Percentiles rank a stretch among this genome's conserved stretches.
Evolutionary conservation across 2,797 vertebrate species (phyloP).

Genomic region (Poecile montanus): DNA sequence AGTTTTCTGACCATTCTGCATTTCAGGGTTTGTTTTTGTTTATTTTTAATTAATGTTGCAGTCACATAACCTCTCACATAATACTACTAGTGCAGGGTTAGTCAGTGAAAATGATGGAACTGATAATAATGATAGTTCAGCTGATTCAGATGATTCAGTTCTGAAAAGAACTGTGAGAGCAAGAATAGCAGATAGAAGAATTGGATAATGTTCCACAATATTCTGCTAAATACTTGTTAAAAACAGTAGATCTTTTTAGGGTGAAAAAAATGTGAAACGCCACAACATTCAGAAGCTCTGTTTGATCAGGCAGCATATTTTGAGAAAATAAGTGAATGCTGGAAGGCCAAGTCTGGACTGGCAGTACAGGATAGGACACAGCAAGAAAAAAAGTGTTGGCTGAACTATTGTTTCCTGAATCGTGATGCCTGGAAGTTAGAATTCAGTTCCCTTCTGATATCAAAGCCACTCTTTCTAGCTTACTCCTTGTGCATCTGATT

Average conservation of each 20-base stretch:
- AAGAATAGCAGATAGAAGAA: not conserved
- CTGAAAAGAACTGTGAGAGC: not conserved
- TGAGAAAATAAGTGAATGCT: not conserved
- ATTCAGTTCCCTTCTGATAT: not conserved
- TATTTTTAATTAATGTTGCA: not conserved
- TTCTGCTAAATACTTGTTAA: not conserved
- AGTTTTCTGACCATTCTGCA: not conserved
- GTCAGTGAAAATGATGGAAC: not conserved
- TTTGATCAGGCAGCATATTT: not conserved
- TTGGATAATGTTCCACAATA: not conserved
- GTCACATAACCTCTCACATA: not conserved
- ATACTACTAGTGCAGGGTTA: not conserved
- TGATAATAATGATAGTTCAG: not conserved
- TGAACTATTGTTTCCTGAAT: not conserved
- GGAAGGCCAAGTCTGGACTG: not conserved
- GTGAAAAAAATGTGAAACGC: not conserved
- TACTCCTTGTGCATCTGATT: not conserved
- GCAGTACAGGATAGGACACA: not conserved
- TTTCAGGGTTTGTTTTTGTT: not conserved
- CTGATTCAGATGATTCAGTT: not conserved
- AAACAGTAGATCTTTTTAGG: not conserved
- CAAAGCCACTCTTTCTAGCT: not conserved
- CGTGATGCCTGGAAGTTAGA: not conserved
- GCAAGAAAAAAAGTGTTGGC: not conserved
- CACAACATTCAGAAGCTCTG: not conserved